Evolutionary conservation across 2,888 invertebrate genomes (phyloP).

Genomic region (Zaprionus obscuricornis): DNA sequence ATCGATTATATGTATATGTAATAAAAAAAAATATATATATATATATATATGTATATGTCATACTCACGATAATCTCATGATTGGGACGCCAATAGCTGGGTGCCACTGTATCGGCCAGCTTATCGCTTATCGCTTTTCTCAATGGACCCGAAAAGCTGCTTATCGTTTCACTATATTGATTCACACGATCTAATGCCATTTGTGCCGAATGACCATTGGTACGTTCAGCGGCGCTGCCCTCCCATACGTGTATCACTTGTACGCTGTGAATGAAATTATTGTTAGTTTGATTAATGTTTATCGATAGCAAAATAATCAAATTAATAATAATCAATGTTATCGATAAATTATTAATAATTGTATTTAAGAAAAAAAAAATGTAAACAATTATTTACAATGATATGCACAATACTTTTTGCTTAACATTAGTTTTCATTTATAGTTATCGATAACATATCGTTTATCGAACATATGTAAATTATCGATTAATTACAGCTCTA

Average conservation of each 20-base stretch:
- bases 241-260: conserved; percentile 89
- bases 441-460: no score
- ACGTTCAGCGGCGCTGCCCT: conserved; percentile 84
- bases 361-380: no score
- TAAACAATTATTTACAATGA: no score
- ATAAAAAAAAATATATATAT: not conserved
- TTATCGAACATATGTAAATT: no score
- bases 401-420: no score
- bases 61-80: conserved; percentile 87
- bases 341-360: no score
- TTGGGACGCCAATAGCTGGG: conserved; percentile 93
- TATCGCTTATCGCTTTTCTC: conserved; percentile 87
- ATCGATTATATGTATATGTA: not conserved
- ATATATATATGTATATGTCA: not conserved
- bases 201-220: conserved; percentile 85
- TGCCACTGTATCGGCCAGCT: conserved; percentile 90
- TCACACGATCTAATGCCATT: conserved; percentile 87
- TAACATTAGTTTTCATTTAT: no score
- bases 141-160: conserved; percentile 88
- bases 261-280: conserved; percentile 77
- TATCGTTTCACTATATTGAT: conserved; percentile 86
- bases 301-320: no score
- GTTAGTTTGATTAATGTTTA: not conserved
- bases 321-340: no score
- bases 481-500: no score